Percentiles rank a stretch among this genome's conserved stretches.
Evolutionary conservation across 30 jellyfish, hydroid and myxozoan genomes (phyloP).

Genomic region (Sanderia malayensis): DNA sequence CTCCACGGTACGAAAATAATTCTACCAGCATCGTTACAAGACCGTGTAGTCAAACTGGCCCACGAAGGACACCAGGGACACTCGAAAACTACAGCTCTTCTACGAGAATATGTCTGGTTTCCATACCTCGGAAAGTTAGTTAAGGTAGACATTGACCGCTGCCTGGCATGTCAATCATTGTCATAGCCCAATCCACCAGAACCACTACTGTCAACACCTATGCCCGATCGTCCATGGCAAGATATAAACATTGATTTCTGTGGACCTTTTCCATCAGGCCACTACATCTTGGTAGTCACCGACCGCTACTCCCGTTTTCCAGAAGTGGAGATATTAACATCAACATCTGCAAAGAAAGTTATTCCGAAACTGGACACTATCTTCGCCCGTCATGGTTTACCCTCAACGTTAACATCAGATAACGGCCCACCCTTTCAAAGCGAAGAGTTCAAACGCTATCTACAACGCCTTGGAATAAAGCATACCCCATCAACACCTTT

Average conservation of each 20-base stretch:
- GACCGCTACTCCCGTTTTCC: constrained; percentile 26
- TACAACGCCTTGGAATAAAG: constrained; percentile 20
- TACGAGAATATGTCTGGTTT: constrained; percentile 27
- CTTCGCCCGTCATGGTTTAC: constrained; percentile 24
- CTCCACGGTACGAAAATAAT: constrained; percentile 14
- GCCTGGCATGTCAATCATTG: constrained; percentile 15
- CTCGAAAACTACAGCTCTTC: not conserved
- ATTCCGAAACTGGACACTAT: constrained; percentile 21
- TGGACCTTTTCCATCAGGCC: constrained; percentile 51
- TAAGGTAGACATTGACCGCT: not conserved
- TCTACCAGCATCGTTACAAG: not conserved
- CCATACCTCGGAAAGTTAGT: constrained; percentile 17
- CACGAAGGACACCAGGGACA: constrained; percentile 32
- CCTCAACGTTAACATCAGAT: constrained; percentile 6
- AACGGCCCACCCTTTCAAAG: constrained; percentile 53
- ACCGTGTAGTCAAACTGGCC: constrained; percentile 20
- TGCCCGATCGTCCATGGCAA: constrained; percentile 28
- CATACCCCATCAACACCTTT: constrained; percentile 6
- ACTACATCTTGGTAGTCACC: constrained; percentile 13
- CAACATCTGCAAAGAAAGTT: not conserved
- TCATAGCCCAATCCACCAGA: constrained; percentile 26
- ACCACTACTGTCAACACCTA: constrained; percentile 28
- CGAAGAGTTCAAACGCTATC: constrained; percentile 11
- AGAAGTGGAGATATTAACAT: constrained; percentile 13
- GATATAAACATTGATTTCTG: constrained; percentile 29